These are phyloP conservation scores for Sebastes glaucus DNA, from an alignment of 2,797 vertebrate species.

Conservation along the genomic window DNA sequence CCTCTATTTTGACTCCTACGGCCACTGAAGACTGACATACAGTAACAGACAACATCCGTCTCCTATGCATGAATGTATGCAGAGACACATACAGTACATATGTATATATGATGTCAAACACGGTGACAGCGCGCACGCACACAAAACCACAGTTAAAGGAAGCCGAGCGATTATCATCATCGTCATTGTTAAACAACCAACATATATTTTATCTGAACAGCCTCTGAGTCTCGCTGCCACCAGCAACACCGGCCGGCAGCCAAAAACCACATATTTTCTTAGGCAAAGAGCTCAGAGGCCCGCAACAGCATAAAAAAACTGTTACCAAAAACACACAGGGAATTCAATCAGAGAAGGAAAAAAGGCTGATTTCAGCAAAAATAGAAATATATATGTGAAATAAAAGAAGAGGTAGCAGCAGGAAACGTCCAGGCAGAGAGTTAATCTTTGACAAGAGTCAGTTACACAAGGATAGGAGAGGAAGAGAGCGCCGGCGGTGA, in stretches of 20 bases:
- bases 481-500: constrained; percentile 53
- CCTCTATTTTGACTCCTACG: not conserved
- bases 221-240: constrained; percentile 41
- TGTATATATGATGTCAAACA: not conserved
- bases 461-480: constrained; percentile 49
- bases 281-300: constrained; percentile 36
- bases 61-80: not conserved
- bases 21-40: not conserved
- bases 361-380: constrained; percentile 30
- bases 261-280: constrained; percentile 58
- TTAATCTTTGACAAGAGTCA: constrained; percentile 57
- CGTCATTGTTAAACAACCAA: constrained; percentile 25
- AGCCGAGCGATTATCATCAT: not conserved
- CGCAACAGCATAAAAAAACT: constrained; percentile 24
- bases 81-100: not conserved
- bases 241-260: constrained; percentile 30
- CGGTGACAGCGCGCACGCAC: not conserved
- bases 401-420: constrained; percentile 15
- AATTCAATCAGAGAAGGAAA: constrained; percentile 15
- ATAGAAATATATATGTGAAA: constrained; percentile 17
- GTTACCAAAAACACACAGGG: constrained; percentile 38
- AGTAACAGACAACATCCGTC: constrained; percentile 4
- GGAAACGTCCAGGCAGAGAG: constrained; percentile 30
- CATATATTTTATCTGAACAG: constrained; percentile 36
- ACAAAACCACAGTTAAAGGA: constrained; percentile 7